phyloP scores from a whole-genome alignment of 1,140 invertebrate species.

The Drosophila arizonae region DNA sequence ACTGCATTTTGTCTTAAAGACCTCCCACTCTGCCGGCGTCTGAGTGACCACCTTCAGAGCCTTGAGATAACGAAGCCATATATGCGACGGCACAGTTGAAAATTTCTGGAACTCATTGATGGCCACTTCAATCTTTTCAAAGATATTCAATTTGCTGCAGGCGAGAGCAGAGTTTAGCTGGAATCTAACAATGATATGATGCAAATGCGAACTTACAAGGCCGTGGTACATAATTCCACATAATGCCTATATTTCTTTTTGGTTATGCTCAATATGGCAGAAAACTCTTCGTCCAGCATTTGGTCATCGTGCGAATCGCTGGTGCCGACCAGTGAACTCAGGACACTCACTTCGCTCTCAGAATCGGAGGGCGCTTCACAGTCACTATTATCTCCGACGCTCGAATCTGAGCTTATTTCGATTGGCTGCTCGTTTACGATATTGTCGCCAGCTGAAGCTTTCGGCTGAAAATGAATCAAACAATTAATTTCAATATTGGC shows the following conservation, averaged over 20 bases:
- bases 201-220: constrained; percentile 22
- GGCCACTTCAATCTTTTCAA: constrained; percentile 39
- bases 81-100: constrained; percentile 42
- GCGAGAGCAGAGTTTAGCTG: neutral
- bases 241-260: constrained; percentile 29
- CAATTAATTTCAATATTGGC: neutral
- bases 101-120: constrained; percentile 18
- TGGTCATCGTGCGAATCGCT: constrained; percentile 26
- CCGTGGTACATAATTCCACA: constrained; percentile 29
- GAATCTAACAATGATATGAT: neutral
- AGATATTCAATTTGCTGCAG: constrained; percentile 47
- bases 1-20: constrained; percentile 35
- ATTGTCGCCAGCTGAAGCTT: constrained; percentile 36
- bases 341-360: constrained; percentile 14
- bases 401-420: constrained; percentile 39
- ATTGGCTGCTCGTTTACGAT: constrained; percentile 42
- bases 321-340: constrained; percentile 20
- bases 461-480: constrained; percentile 17
- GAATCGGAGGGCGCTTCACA: constrained; percentile 2
- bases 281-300: constrained; percentile 27
- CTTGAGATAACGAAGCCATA: constrained; percentile 58
- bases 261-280: constrained; percentile 4
- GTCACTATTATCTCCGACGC: neutral
- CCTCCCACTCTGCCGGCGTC: constrained; percentile 27
- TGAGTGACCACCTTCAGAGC: constrained; percentile 45